These are phyloP conservation scores for Nymphalis io DNA, from an alignment of 1,140 invertebrate species.

Conservation along the genomic window DNA sequence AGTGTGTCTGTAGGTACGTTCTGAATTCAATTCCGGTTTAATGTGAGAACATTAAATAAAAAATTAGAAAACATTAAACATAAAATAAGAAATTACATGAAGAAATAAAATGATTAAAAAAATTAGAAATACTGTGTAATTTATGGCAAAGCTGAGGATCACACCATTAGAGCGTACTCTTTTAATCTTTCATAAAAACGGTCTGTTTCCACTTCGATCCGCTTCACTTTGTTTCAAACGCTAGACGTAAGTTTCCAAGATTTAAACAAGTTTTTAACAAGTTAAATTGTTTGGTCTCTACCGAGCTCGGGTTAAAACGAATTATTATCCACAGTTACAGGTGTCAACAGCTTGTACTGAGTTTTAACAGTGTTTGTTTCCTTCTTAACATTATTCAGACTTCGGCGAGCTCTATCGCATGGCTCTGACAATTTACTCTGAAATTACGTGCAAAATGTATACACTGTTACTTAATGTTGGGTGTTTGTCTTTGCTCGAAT, in stretches of 20 bases:
- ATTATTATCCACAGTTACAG: constrained; percentile 33
- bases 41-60: too few relatives aligned
- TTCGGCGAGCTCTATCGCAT: background rate
- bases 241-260: constrained; percentile 6
- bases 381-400: constrained; percentile 9
- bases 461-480: background rate
- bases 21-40: background rate
- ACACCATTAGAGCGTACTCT: background rate
- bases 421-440: background rate
- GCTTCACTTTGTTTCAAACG: constrained; percentile 9
- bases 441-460: background rate
- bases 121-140: too few relatives aligned
- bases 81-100: too few relatives aligned
- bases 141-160: background rate
- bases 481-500: too few relatives aligned
- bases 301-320: constrained; percentile 10
- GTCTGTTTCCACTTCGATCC: background rate
- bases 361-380: constrained; percentile 30
- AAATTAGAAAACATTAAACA: too few relatives aligned
- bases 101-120: too few relatives aligned
- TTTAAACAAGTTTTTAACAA: constrained; percentile 28
- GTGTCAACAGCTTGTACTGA: constrained; percentile 26
- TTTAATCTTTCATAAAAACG: background rate
- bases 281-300: constrained; percentile 31
- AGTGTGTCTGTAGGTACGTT: too few relatives aligned